Evolutionary conservation across 2,113 vertebrate species (phyloP), one percentile per base, ranked within the genome.

Genomic region (Tenebrosternarchus preto): DNA sequence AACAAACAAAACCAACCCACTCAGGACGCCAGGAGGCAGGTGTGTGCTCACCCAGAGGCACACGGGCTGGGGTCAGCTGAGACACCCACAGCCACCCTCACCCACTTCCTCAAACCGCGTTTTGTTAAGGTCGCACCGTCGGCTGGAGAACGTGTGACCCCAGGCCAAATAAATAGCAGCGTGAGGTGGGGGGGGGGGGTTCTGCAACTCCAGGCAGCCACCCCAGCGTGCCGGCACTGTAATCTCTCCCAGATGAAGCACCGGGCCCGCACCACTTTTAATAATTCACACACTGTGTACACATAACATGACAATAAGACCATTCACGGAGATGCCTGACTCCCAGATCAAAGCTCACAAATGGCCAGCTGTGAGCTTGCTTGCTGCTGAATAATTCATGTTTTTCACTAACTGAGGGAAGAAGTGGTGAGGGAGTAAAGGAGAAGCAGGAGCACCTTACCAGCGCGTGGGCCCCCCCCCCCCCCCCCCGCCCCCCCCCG

Each of bases 271-370:
- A 92, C 93, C 94, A 94, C 94, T 94, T 94, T 95, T 94, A 95
- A 95, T 95, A 95, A 95, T 95, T 95, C 94, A 64, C 80, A 86
- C 93, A 94, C 95, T 96, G 95, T 96, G 96, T 97, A 97, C 95
- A 98, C 96, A 97, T 95, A 96, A 96, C 94, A 96, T 94, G 95
- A 98, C 95, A 98, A 98, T 98, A 96, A 96, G 95, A 95, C 95
- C 95, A 98, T 98, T 98, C 96, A 98, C 94, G 95, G 95, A 91
- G 80, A 79, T 90, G 92, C 93, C 95, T 93, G 93, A 94, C 95
- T 95, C 93, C 89, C 94, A 97, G 96, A 98, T 98, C 97, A 98
- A 98, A 97, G 90, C 95, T 92, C 93, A 92, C 94, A 95, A 94
- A 94, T 93, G 94, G 94, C 95, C 96, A 96, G 96, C 96, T 98